A percentile compares a stretch with the other conserved stretches of the same genome.
These are phyloP conservation scores for Cylas formicarius DNA, from an alignment of 1,140 invertebrate species.

Conservation along the genomic window DNA sequence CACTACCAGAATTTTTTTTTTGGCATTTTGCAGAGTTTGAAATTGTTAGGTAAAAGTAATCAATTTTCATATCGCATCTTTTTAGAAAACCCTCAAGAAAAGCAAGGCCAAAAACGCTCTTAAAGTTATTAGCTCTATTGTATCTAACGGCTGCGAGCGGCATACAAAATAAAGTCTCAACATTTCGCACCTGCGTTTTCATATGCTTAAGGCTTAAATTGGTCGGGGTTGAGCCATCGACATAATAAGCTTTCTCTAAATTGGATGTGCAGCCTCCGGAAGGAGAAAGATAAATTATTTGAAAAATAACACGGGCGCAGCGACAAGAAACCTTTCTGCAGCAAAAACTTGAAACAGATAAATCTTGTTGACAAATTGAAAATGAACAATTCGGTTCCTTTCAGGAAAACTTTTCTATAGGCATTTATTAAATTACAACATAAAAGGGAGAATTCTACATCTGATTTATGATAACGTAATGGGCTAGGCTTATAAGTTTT, in stretches of 20 bases:
- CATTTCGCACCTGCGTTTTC: constrained; percentile 23
- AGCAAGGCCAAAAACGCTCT: too few species aligned
- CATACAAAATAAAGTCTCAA: constrained; percentile 21
- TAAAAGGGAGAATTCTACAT: constrained; percentile 1
- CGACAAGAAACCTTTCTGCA: constrained; percentile 6
- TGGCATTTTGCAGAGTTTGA: too few species aligned
- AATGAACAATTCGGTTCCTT: constrained; percentile 16
- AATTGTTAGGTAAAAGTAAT: too few species aligned
- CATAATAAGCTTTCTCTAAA: constrained; percentile 22
- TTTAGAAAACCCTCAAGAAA: too few species aligned
- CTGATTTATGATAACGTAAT: too few species aligned
- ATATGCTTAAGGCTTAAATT: constrained; percentile 20
- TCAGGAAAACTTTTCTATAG: constrained; percentile 2
- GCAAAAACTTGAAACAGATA: constrained; percentile 20
- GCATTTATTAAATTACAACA: constrained; percentile 14
- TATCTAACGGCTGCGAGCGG: constrained; percentile 12
- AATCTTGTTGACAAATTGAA: constrained; percentile 24
- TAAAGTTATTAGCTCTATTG: constrained; percentile 20
- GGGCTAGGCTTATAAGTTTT: too few species aligned
- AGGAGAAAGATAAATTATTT: constrained; percentile 23
- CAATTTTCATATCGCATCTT: too few species aligned
- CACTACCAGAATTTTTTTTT: too few species aligned
- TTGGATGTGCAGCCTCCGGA: constrained; percentile 19
- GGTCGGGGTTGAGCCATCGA: constrained; percentile 14
- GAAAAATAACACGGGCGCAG: constrained; percentile 14